Conservation (phyloP, 2,888 invertebrate genomes). For the Aphodius sticticus region DNA sequence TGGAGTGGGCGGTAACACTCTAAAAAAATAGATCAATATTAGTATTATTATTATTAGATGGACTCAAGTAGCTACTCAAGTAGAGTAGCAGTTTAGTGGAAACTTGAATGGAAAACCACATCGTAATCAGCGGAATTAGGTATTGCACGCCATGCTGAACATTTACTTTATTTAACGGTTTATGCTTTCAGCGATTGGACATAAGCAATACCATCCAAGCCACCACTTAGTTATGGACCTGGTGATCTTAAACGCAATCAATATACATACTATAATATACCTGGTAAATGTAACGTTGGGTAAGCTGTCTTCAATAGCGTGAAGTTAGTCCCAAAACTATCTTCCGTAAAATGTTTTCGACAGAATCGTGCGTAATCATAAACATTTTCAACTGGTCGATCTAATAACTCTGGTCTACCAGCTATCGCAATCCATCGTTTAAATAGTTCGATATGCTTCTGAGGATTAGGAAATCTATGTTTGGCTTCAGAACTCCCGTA, state of each 20-base stretch:
- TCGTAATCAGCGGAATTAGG: too few species aligned
- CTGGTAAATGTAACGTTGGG: background rate
- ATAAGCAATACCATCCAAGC: too few species aligned
- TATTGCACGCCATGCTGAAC: background rate
- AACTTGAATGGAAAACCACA: too few species aligned
- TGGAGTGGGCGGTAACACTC: too few species aligned
- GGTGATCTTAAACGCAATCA: too few species aligned
- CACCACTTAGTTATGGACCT: too few species aligned
- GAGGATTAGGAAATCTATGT: background rate
- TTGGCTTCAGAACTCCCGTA: background rate
- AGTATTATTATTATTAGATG: too few species aligned
- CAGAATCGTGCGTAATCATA: background rate
- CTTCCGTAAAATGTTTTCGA: constrained; percentile 5
- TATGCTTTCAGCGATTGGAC: too few species aligned
- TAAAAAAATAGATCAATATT: too few species aligned
- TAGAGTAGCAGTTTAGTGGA: too few species aligned
- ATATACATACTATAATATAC: background rate
- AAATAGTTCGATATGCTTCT: background rate
- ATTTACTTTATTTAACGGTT: too few species aligned
- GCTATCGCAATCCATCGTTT: background rate
- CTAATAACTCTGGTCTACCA: constrained; percentile 12
- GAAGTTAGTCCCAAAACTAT: constrained; percentile 6
- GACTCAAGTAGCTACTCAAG: too few species aligned
- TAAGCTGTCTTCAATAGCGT: background rate
- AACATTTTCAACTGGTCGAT: background rate